Percentiles rank a stretch among this genome's conserved stretches.
Evolutionary conservation across 2,797 vertebrate genomes (phyloP).

Genomic region (Tangara arthus): DNA sequence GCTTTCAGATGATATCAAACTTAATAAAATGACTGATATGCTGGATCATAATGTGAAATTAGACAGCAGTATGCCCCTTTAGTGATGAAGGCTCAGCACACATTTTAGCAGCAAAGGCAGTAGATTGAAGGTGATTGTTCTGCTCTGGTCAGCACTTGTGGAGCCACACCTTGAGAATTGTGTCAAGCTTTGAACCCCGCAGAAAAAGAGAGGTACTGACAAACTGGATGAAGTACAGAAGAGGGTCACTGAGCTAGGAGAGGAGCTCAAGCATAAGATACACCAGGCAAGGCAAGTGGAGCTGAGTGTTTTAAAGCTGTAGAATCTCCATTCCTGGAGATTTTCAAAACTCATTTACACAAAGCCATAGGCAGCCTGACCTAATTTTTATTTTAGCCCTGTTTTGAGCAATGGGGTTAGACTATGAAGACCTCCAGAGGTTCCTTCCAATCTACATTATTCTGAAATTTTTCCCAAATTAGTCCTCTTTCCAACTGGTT

Average conservation of each 20-base stretch:
- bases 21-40: not conserved
- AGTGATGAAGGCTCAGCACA: not conserved
- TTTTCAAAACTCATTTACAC: not conserved
- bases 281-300: not conserved
- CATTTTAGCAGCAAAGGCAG: not conserved
- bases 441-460: not conserved
- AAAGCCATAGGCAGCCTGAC: constrained; percentile 3
- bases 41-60: not conserved
- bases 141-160: not conserved
- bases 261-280: not conserved
- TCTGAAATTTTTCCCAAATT: constrained; percentile 1
- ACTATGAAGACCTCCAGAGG: not conserved
- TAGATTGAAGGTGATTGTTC: not conserved
- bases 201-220: not conserved
- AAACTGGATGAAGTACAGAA: not conserved
- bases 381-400: not conserved
- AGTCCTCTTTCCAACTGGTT: not conserved
- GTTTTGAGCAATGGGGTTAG: not conserved
- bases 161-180: not conserved
- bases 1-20: not conserved
- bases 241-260: not conserved
- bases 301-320: not conserved
- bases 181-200: not conserved
- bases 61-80: not conserved
- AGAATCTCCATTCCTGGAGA: not conserved